These are phyloP conservation scores for Scyliorhinus canicula DNA, from an alignment of 2,797 vertebrate species.

Conservation along the genomic window DNA sequence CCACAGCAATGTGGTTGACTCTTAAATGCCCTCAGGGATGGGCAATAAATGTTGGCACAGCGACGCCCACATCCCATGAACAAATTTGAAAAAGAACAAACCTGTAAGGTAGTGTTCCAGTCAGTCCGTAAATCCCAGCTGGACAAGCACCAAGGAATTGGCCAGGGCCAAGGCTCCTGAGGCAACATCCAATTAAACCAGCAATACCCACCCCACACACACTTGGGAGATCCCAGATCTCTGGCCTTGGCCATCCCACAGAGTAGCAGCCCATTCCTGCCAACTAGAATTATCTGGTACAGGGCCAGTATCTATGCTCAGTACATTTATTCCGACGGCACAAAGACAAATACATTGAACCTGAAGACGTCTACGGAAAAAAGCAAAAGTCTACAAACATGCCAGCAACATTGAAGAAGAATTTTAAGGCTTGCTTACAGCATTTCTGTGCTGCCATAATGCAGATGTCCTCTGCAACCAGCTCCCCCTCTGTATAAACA, in stretches of 20 bases:
- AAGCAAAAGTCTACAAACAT: neutral
- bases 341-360: neutral
- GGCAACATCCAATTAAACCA: neutral
- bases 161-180: too few relatives aligned
- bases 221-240: neutral
- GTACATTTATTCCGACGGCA: neutral
- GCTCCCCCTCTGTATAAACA: slow-evolving; percentile 52
- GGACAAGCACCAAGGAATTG: neutral
- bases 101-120: neutral
- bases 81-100: too few relatives aligned
- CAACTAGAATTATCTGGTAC: neutral
- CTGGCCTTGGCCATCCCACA: neutral
- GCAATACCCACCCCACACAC: neutral
- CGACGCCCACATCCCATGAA: too few relatives aligned
- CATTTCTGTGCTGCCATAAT: slow-evolving; percentile 65
- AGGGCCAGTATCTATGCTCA: neutral
- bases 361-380: neutral
- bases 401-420: neutral
- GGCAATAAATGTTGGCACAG: too few relatives aligned
- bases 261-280: too few relatives aligned
- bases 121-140: too few relatives aligned
- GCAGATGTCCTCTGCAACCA: slow-evolving; percentile 75
- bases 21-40: too few relatives aligned
- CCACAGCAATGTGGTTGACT: too few relatives aligned
- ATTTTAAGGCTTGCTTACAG: slow-evolving; percentile 54